Conservation (phyloP, 2,888 invertebrate species). For the Rhogogaster chlorosoma region DNA sequence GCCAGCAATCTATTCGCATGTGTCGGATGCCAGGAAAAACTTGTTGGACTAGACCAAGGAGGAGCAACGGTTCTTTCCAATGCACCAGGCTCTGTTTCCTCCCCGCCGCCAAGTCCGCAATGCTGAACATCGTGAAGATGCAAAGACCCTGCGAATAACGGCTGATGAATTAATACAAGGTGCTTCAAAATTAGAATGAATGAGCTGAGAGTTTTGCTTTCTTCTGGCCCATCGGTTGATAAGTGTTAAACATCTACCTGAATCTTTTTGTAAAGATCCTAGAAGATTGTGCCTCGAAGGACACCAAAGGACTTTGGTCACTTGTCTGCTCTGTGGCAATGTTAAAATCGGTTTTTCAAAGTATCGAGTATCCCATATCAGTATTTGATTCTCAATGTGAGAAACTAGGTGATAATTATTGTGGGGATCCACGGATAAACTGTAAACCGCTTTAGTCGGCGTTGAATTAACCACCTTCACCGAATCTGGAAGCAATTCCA, state of each 20-base stretch:
- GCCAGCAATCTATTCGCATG: constrained; percentile 89
- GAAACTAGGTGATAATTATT: constrained; percentile 91
- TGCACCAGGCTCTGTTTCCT: constrained; percentile 88
- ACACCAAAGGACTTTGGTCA: constrained; percentile 92
- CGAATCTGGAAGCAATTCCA: constrained; percentile 80
- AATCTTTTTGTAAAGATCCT: constrained; percentile 89
- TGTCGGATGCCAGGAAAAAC: constrained; percentile 93
- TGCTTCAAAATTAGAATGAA: background rate
- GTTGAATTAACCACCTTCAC: constrained; percentile 85
- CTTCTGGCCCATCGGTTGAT: background rate
- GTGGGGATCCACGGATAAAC: constrained; percentile 89
- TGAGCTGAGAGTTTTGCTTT: background rate
- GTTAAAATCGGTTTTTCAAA: constrained; percentile 91
- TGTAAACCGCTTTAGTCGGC: constrained; percentile 91
- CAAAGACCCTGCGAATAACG: constrained; percentile 78
- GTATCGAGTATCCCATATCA: constrained; percentile 93
- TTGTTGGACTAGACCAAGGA: constrained; percentile 78
- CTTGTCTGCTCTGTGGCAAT: constrained; percentile 84
- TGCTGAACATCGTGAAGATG: constrained; percentile 93
- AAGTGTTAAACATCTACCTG: constrained; percentile 64
- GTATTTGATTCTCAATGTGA: constrained; percentile 89
- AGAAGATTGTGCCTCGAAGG: constrained; percentile 92
- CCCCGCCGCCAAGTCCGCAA: constrained; percentile 81
- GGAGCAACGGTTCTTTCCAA: constrained; percentile 84
- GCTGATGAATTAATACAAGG: background rate